Evolutionary conservation across 2,113 vertebrate species (phyloP).

Genomic region (Bubo blakistoni): DNA sequence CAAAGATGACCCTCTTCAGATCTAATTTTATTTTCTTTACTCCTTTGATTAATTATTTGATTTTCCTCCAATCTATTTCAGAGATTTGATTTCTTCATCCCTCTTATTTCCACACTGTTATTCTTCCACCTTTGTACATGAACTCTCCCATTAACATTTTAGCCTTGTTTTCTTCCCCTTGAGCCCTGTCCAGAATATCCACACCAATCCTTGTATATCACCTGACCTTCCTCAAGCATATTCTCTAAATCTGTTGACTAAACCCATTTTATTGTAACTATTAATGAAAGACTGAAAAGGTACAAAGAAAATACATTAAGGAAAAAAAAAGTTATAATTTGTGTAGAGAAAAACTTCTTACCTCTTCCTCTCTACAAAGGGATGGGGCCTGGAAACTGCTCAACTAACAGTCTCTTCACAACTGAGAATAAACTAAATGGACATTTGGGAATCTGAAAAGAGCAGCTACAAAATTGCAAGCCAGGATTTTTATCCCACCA

Average conservation of each 20-base stretch:
- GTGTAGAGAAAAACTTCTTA: not conserved
- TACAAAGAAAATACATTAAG: not conserved
- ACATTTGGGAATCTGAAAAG: not conserved
- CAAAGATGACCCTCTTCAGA: not conserved
- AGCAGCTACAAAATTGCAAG: not conserved
- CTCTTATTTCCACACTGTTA: not conserved
- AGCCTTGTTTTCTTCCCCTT: not conserved
- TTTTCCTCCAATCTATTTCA: not conserved
- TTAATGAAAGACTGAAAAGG: not conserved
- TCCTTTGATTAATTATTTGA: not conserved
- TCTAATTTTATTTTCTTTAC: not conserved
- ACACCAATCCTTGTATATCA: not conserved
- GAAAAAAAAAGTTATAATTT: not conserved
- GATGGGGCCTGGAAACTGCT: not conserved
- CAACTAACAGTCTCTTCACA: not conserved
- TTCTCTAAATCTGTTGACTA: not conserved
- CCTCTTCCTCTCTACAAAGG: not conserved
- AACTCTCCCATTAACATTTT: not conserved
- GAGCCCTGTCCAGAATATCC: not conserved
- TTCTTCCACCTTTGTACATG: not conserved
- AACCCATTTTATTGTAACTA: not conserved
- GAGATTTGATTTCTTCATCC: not conserved
- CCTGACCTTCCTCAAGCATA: not conserved
- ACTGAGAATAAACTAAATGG: not conserved
- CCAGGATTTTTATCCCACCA: not conserved